Conservation (phyloP, 2,113 vertebrate genomes). For the Ariopsis seemanni region DNA sequence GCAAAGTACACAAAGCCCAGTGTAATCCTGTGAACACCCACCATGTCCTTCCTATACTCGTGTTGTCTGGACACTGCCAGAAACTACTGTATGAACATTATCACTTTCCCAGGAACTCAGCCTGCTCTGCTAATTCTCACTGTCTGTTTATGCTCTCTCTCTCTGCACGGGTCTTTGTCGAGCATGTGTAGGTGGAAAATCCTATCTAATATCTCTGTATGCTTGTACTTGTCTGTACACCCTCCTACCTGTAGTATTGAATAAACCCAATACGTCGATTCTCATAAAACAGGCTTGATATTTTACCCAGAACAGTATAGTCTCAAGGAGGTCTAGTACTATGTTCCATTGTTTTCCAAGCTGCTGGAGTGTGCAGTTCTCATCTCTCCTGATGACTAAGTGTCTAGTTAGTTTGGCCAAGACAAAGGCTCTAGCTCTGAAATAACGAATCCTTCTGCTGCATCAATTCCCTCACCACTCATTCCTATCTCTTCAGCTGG, state of each 20-base stretch:
- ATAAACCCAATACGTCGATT: neutral
- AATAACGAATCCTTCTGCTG: neutral
- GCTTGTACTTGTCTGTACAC: neutral
- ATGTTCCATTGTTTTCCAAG: neutral
- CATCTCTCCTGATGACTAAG: neutral
- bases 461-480: neutral
- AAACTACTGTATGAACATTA: conserved; percentile 30
- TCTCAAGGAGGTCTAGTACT: conserved; percentile 25
- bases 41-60: conserved; percentile 45
- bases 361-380: conserved; percentile 1
- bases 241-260: neutral
- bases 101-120: conserved; percentile 38
- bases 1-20: neutral
- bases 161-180: neutral
- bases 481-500: neutral
- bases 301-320: neutral
- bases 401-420: neutral
- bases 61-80: conserved; percentile 38
- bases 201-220: neutral
- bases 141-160: conserved; percentile 26
- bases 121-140: conserved; percentile 26
- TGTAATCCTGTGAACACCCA: conserved; percentile 22
- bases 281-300: conserved; percentile 15
- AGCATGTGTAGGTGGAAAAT: neutral
- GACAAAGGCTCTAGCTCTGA: neutral